Conservation (phyloP, 2,888 invertebrate genomes). For the Pandemis cinnamomeana region DNA sequence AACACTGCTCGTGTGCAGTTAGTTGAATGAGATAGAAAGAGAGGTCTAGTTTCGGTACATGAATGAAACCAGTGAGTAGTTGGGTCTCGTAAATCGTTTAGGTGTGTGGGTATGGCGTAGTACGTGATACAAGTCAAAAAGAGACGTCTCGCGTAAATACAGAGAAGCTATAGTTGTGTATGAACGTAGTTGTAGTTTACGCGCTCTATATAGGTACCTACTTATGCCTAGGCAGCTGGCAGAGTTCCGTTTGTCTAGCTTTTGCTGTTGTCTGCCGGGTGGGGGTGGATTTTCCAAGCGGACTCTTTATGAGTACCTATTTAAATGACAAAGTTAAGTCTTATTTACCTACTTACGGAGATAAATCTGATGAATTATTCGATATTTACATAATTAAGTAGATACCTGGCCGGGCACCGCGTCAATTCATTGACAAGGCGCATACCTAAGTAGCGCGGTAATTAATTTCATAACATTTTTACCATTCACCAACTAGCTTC, state of each 20-base stretch:
- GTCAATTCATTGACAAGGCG: background rate
- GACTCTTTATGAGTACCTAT: constrained; percentile 1
- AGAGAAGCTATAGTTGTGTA: constrained; percentile 55
- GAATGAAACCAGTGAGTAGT: constrained; percentile 80
- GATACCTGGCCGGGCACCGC: background rate
- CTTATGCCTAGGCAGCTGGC: constrained; percentile 24
- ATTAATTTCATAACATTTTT: background rate
- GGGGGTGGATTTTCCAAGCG: constrained; percentile 35
- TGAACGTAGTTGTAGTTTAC: constrained; percentile 43
- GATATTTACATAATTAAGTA: constrained; percentile 2
- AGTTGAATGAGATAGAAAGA: constrained; percentile 77
- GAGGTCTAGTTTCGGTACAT: constrained; percentile 81
- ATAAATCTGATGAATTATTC: background rate
- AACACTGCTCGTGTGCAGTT: constrained; percentile 52
- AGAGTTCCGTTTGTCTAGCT: constrained; percentile 39
- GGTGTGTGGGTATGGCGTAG: constrained; percentile 61
- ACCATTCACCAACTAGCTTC: background rate
- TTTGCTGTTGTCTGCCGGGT: constrained; percentile 33
- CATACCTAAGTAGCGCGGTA: background rate
- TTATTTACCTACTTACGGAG: background rate
- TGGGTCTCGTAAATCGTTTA: constrained; percentile 53
- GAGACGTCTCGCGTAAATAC: constrained; percentile 67
- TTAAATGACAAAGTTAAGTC: constrained; percentile 11
- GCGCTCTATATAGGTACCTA: constrained; percentile 25
- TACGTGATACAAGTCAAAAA: constrained; percentile 48